Evolutionary conservation across 2,797 vertebrate genomes (phyloP), one percentile per base, ranked within the genome.

Genomic region (Characodon lateralis): DNA sequence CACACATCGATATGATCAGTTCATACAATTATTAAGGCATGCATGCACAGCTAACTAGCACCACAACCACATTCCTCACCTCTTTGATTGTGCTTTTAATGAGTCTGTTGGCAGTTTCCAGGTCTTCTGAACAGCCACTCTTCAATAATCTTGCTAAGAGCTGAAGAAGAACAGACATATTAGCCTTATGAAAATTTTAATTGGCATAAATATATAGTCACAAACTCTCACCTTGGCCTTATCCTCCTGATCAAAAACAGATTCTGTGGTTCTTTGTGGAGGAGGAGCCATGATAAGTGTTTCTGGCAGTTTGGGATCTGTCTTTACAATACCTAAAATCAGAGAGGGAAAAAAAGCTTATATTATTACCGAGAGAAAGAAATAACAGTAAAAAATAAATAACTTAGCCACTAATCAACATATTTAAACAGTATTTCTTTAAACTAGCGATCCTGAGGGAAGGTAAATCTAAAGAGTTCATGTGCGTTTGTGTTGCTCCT

Each of bases 171-270:
- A 80, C 5, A 82, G 41, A 82, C 50, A 61, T 12, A 28, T 89
- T 13, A 84, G 31, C 24, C 48, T 7, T 10, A 63, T 56, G 13
- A 41, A 73, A 55, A 1, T 5, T 35, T 6, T 41, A 6, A 71
- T 12, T 2, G 24, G 5, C 12, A 28, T 2, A 22, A 4, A 39
- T 5, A 22, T 50, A 68, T 28, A 10, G 50, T 76, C 31, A 78
- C 13, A 66, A 56, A 79, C 63, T 81, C 87, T 51, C 51, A 96
- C 97, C 94, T 95, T 95, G 14, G 97, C 96, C 85, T 97, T 98
- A 65, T 98, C 97, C 83, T 97, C 96, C 76, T 97, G 95, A 89
- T 98, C 97, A 89, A 98, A 98, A 80, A 98, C 92, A 14, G 96
- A 97, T 46, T 95, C 95, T 65, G 91, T 91, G 48, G 93, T 86